Base-by-base conservation (phyloP, 1,140 invertebrate species). In the Neodiprion fabricii region DNA sequence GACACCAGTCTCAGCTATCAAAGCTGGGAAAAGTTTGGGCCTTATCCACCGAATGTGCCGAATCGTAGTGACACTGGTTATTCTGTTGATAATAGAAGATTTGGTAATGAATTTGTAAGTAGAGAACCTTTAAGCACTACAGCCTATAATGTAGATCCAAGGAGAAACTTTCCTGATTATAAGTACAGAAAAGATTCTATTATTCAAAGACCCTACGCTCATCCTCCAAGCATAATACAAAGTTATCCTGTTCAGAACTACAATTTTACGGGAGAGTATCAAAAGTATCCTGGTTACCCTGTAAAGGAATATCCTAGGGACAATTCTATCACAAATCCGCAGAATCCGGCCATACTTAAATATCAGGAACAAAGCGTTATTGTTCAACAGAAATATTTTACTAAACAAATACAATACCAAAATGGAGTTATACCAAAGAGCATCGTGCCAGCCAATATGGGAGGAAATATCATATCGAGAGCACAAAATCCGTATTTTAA, bases 181-280 rank as follows among this genome's bases (percentile, higher is more conserved):
- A 86, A 86, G 49, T 85, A 85, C 72, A 77, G 82, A 12, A 87
- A 87, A 50, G 85, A 87, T 11, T 69, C 79, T 8, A 49, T 74
- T 12, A n/a, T 80, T 8, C 47, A 81, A 28, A 79, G 84, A 71
- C 83, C 78, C 69, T 87, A 85, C 72, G 76, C 82, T 11, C 71
- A 82, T 11, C 68, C 80, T 11, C 76, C 82, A 3, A 75, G 79
- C 17, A 81, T 87, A 68, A 65, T 83, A 23, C 82, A 79, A 7
- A 87, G 82, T 74, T 88, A 85, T 76, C 78, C 82, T 2, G 79
- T 87, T 69, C 85, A 85, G 48, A 83, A 80, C 71, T 86, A 86
- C 50, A 84, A 84, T 70, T 79, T 84, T 50, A 71, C 83, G 8
- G 68, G 72, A 0, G 85, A 88, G 14, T 86, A 85, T 72, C 82